phyloP scores from a whole-genome alignment of 2,888 invertebrate genomes.

The Drosophila dives region DNA sequence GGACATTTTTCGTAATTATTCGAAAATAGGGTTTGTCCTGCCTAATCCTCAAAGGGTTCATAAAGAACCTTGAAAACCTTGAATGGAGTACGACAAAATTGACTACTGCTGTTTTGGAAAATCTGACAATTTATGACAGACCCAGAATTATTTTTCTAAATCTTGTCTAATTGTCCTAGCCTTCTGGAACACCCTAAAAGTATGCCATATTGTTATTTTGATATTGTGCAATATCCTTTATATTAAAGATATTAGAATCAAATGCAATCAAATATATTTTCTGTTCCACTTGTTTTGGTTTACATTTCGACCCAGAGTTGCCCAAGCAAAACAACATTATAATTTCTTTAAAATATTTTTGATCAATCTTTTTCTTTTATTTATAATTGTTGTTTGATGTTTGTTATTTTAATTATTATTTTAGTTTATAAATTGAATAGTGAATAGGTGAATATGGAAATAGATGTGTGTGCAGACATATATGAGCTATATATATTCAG shows the following conservation, averaged over 20 bases:
- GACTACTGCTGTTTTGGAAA: not conserved
- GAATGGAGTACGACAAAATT: not conserved
- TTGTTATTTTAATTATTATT: conserved; percentile 40
- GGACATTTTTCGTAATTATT: too few species aligned
- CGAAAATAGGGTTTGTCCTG: not conserved
- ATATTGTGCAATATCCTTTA: not conserved
- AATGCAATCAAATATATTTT: not conserved
- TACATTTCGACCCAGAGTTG: not conserved
- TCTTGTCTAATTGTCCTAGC: not conserved
- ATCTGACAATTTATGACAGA: not conserved
- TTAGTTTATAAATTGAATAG: conserved; percentile 45
- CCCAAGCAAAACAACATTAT: not conserved
- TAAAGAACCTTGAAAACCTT: too few species aligned
- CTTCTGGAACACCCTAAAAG: not conserved
- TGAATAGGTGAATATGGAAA: conserved; percentile 39
- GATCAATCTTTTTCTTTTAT: conserved; percentile 36
- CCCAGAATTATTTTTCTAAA: not conserved
- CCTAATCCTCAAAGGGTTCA: not conserved
- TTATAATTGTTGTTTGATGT: conserved; percentile 41
- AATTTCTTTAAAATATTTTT: conserved; percentile 22
- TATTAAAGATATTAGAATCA: not conserved
- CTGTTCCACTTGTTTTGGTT: not conserved
- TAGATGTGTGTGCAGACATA: conserved; percentile 29
- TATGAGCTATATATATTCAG: conserved; percentile 53
- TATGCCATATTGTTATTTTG: not conserved